phyloP scores from a whole-genome alignment of 2,888 invertebrate genomes.

The Stenolophus ochropezus region DNA sequence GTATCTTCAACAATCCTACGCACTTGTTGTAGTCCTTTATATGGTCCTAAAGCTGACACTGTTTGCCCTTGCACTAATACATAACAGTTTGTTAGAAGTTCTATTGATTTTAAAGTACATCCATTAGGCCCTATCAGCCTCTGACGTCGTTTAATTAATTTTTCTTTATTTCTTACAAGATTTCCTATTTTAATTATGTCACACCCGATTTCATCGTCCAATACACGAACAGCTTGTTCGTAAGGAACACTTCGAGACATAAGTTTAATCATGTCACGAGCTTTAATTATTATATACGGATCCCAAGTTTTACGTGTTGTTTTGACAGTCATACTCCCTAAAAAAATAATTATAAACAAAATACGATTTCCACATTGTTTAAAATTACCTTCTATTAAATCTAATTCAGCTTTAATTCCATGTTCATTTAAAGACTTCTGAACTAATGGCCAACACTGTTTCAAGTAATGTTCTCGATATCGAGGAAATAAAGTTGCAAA shows the following conservation, averaged over 20 bases:
- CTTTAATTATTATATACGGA: conserved; percentile 97
- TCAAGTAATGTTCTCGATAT: conserved; percentile 96
- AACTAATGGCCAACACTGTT: conserved; percentile 96
- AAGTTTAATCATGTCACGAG: conserved; percentile 95
- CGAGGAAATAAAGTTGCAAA: conserved; percentile 98
- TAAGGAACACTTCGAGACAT: conserved; percentile 96
- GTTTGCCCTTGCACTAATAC: conserved; percentile 98
- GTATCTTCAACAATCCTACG: conserved; percentile 95
- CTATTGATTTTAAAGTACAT: conserved; percentile 97
- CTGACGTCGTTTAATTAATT: conserved; percentile 96
- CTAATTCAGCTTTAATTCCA: conserved; percentile 89
- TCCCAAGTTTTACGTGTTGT: conserved; percentile 99
- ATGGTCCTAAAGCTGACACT: conserved; percentile 96
- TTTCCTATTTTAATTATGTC: conserved; percentile 98
- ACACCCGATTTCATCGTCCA: conserved; percentile 93
- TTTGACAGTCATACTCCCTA: conserved; percentile 91
- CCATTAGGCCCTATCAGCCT: conserved; percentile 97
- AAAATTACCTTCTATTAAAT: conserved; percentile 83
- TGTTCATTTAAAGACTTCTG: conserved; percentile 89
- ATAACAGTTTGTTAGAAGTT: conserved; percentile 96
- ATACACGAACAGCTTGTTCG: conserved; percentile 92
- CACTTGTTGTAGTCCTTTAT: conserved; percentile 90
- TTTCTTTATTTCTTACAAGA: conserved; percentile 91
- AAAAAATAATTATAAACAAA: conserved; percentile 65
- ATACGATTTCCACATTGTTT: neutral